These are phyloP conservation scores for Capromys pilorides DNA, from an alignment of 2,797 vertebrate species.

Conservation along the genomic window DNA sequence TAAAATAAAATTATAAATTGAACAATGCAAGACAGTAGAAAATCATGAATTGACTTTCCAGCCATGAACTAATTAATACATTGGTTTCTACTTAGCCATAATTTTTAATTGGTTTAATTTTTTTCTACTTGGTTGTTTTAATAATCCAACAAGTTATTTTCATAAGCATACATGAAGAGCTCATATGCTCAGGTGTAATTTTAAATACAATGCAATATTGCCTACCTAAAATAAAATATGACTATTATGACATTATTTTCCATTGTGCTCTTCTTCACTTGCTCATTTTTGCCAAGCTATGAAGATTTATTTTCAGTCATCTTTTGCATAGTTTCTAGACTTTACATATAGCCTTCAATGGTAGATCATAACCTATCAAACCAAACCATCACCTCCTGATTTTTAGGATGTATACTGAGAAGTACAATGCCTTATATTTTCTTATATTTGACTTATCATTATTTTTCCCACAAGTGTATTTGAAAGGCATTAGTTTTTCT, in stretches of 20 bases:
- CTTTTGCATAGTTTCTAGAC: not conserved
- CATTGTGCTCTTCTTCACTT: not conserved
- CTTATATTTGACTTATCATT: not conserved
- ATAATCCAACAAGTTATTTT: not conserved
- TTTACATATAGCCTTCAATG: slow-evolving; percentile 23
- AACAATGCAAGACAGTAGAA: not conserved
- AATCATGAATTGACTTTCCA: not conserved
- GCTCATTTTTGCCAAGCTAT: not conserved
- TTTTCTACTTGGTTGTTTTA: not conserved
- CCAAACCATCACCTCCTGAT: not conserved
- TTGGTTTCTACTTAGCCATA: not conserved
- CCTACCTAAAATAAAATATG: not conserved
- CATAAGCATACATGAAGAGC: not conserved
- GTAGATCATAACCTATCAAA: not conserved
- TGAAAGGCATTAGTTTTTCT: not conserved
- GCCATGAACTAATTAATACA: not conserved
- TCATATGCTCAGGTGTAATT: not conserved
- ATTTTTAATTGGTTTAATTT: not conserved
- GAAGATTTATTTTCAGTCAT: slow-evolving; percentile 20
- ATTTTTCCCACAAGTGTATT: not conserved
- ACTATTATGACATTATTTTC: not conserved
- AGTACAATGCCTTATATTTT: not conserved
- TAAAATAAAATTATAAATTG: slow-evolving; percentile 23
- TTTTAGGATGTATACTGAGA: not conserved
- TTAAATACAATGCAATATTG: not conserved